phyloP scores from a whole-genome alignment of 2,113 vertebrate species.

The Steatornis caripensis region DNA sequence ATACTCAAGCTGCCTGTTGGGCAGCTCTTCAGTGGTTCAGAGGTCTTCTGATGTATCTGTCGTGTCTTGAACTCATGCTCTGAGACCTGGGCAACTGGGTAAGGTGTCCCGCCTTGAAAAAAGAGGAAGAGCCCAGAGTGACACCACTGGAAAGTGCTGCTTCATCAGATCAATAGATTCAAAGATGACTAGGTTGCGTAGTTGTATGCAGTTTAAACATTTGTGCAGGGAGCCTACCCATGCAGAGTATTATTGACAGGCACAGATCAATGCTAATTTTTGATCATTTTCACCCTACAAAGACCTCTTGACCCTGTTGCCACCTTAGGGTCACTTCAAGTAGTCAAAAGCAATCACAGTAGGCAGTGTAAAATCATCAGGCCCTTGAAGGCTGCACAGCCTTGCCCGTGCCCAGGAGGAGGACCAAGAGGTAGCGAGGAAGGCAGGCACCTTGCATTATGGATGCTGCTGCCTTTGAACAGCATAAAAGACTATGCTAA shows the following conservation, averaged over 20 bases:
- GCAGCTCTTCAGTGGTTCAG: not conserved
- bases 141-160: constrained; percentile 62
- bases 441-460: not conserved
- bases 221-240: constrained; percentile 66
- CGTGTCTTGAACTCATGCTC: not conserved
- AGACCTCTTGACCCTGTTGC: constrained; percentile 77
- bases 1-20: not conserved
- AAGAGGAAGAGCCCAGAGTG: constrained; percentile 33
- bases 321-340: constrained; percentile 74
- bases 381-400: constrained; percentile 6
- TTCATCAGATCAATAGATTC: constrained; percentile 71
- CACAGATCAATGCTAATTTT: constrained; percentile 83
- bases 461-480: not conserved
- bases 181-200: constrained; percentile 72
- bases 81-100: not conserved
- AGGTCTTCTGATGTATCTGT: not conserved
- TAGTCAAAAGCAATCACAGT: constrained; percentile 71
- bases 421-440: not conserved
- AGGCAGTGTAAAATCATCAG: constrained; percentile 65
- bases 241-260: constrained; percentile 75
- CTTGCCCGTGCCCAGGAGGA: not conserved
- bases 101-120: constrained; percentile 28
- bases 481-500: constrained; percentile 9
- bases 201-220: constrained; percentile 76
- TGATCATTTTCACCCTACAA: constrained; percentile 82